Conservation (phyloP, 1,140 invertebrate genomes). For the Leptopilina boulardi region DNA sequence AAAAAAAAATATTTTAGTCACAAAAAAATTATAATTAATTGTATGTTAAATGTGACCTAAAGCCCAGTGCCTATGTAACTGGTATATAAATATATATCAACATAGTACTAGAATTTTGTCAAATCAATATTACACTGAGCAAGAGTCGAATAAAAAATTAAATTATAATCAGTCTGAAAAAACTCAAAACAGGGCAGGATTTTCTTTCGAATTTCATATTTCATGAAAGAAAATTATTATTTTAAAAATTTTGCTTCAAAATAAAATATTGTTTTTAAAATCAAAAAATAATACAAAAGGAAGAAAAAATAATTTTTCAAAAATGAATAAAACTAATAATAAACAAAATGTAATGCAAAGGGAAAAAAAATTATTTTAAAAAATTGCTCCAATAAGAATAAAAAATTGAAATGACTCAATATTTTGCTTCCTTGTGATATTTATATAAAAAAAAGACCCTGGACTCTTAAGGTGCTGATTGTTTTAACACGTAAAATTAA, state of each 20-base stretch:
- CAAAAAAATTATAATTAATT: slow-evolving; percentile 5
- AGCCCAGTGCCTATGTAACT: slow-evolving; percentile 42
- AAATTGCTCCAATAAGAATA: too few relatives aligned
- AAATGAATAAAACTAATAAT: too few relatives aligned
- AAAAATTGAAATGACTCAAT: background rate
- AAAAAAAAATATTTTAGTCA: background rate
- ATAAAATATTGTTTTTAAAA: too few relatives aligned
- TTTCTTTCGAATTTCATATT: too few relatives aligned
- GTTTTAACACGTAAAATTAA: slow-evolving; percentile 25
- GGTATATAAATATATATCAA: slow-evolving; percentile 36
- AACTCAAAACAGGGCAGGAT: too few relatives aligned
- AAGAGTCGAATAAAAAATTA: background rate
- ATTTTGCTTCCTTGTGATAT: background rate
- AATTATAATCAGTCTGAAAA: too few relatives aligned
- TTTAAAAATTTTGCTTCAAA: too few relatives aligned
- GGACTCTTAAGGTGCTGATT: background rate
- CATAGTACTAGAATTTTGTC: slow-evolving; percentile 31
- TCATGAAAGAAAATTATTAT: too few relatives aligned
- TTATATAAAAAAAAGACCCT: background rate
- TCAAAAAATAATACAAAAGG: too few relatives aligned
- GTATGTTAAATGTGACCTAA: slow-evolving; percentile 44
- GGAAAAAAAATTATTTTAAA: too few relatives aligned
- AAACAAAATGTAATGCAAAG: too few relatives aligned
- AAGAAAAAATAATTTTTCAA: too few relatives aligned
- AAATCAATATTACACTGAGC: background rate